phyloP scores from a whole-genome alignment of 2,888 invertebrate genomes.

The Ametastegia equiseti region DNA sequence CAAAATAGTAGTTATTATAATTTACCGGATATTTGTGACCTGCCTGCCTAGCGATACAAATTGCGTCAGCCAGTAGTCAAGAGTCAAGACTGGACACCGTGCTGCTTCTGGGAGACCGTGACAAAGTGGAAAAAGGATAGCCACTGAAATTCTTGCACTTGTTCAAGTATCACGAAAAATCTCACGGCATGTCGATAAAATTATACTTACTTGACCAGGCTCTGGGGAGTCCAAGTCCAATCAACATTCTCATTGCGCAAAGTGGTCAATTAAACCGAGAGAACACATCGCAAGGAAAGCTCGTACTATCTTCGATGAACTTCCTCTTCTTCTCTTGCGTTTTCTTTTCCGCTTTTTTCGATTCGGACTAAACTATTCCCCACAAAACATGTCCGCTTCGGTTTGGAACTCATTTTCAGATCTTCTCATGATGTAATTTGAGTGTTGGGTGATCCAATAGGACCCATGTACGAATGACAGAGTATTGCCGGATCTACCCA shows the following conservation, averaged over 20 bases:
- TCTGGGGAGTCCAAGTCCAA: constrained; percentile 39
- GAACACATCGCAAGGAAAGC: constrained; percentile 29
- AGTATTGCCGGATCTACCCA: no score
- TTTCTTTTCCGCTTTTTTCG: background rate
- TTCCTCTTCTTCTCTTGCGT: constrained; percentile 5
- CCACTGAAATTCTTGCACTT: constrained; percentile 30
- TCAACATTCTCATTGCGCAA: constrained; percentile 38
- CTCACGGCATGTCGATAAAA: constrained; percentile 41
- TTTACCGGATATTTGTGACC: background rate
- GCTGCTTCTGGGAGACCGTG: constrained; percentile 21
- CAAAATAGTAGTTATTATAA: background rate
- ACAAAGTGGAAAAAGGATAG: constrained; percentile 27
- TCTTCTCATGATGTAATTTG: no score
- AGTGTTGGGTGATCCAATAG: no score
- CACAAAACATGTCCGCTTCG: background rate
- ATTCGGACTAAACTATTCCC: background rate
- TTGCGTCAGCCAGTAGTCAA: constrained; percentile 16
- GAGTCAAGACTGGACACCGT: background rate
- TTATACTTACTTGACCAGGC: constrained; percentile 29
- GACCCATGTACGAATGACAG: no score
- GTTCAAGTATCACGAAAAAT: constrained; percentile 36
- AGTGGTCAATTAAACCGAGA: constrained; percentile 43
- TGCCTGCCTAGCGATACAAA: background rate
- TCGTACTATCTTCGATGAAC: constrained; percentile 32
- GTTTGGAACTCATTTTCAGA: no score